Evolutionary conservation across 2,113 vertebrate genomes (phyloP), one percentile per base, ranked within the genome.

Genomic region (Gasterosteus aculeatus): DNA sequence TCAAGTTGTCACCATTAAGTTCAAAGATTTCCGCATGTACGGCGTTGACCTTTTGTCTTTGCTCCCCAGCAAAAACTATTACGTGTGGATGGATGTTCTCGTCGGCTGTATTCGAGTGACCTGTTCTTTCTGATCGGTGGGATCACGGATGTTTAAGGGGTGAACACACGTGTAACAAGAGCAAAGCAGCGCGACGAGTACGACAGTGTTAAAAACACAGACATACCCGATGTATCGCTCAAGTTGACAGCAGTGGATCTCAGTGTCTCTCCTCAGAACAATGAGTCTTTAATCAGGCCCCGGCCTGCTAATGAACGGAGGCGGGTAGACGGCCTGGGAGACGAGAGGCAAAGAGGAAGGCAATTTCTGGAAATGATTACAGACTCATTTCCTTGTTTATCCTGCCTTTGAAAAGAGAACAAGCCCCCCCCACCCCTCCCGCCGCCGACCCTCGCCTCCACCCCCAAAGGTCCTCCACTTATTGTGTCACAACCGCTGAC

Each of bases 311-410:
- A 94, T 95, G 93, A 95, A 92, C 87, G 80, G 87, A 91, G 91
- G 87, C 51, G 78, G 82, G 87, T 84, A 86, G 89, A 92, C 84
- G 80, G 86, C 80, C 77, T 29, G 29, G 85, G 64, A 91, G 88
- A 86, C 75, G 69, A 78, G 83, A 91, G 66, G 87, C 78, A 80
- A 91, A 91, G 89, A 90, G 91, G 91, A 92, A 93, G 88, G 91
- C 87, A 92, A 93, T 94, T 92, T 95, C 94, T 94, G 93, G 93
- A 95, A 94, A 94, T 94, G 90, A 95, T 94, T 94, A 94, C 91
- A 87, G 91, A 94, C 93, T 94, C 93, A 94, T 95, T 94, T 95
- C 92, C 94, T 94, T 94, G 93, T 94, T 95, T 94, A 93, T 93
- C 87, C 92, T 92, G 88, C 86, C 89, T 94, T 92, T 94, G 90